Evolutionary conservation across 2,888 invertebrate genomes (phyloP).

Genomic region (Chloroclystis v-ata): DNA sequence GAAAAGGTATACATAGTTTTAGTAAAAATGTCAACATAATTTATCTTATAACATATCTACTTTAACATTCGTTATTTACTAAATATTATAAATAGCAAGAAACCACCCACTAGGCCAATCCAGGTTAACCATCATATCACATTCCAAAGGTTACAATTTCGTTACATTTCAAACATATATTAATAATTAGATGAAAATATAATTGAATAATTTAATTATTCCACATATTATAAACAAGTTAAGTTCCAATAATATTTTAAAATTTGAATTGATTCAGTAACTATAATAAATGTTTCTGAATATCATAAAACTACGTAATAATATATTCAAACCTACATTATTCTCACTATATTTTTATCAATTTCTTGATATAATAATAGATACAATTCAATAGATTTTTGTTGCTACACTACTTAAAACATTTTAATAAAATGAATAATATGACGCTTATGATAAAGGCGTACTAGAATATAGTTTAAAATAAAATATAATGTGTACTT

Average conservation of each 20-base stretch:
- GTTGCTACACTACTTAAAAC: background rate
- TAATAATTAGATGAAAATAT: constrained; percentile 34
- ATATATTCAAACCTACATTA: constrained; percentile 27
- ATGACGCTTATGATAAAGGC: background rate
- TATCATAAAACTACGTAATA: constrained; percentile 18
- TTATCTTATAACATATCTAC: constrained; percentile 8
- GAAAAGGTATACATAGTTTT: constrained; percentile 23
- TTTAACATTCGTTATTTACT: constrained; percentile 10
- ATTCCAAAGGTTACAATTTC: constrained; percentile 41
- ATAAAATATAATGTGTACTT: too few relatives aligned
- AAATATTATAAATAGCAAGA: constrained; percentile 15
- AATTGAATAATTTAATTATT: constrained; percentile 51
- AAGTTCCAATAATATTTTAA: constrained; percentile 35
- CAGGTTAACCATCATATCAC: constrained; percentile 42
- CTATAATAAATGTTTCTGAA: constrained; percentile 32
- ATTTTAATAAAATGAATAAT: background rate
- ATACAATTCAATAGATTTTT: background rate
- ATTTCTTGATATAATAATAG: constrained; percentile 21
- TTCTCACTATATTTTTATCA: constrained; percentile 42
- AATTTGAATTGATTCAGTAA: constrained; percentile 35
- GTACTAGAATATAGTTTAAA: too few relatives aligned
- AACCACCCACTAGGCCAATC: constrained; percentile 48
- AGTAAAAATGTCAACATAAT: constrained; percentile 12
- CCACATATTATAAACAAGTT: constrained; percentile 48
- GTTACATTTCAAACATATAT: constrained; percentile 33